These are phyloP conservation scores for Ceratina japonica DNA, from an alignment of 1,140 invertebrate species.

Conservation along the genomic window DNA sequence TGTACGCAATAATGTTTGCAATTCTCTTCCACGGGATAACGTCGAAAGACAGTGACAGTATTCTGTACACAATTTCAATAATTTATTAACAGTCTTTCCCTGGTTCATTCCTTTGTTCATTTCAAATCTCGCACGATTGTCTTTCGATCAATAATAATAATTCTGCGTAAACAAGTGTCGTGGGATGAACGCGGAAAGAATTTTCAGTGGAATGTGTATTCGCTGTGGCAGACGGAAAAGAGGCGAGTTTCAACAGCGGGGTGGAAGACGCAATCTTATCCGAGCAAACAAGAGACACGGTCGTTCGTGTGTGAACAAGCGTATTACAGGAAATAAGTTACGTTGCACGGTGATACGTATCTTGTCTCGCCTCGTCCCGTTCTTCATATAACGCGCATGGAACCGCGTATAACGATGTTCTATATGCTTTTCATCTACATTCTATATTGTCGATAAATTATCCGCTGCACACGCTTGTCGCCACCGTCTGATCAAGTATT, in stretches of 20 bases:
- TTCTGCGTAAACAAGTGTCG: background rate
- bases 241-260: background rate
- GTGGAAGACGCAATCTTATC: conserved; percentile 24
- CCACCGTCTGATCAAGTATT: conserved; percentile 57
- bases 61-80: too few species aligned
- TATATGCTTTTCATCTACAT: conserved; percentile 50
- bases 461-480: conserved; percentile 24
- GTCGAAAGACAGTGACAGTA: too few species aligned
- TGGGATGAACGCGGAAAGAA: background rate
- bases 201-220: background rate
- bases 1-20: background rate
- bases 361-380: background rate
- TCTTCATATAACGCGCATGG: background rate
- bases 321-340: conserved; percentile 16
- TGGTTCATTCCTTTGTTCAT: too few species aligned
- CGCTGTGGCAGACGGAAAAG: background rate
- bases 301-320: conserved; percentile 5
- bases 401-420: conserved; percentile 4
- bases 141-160: background rate
- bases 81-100: too few species aligned
- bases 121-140: too few species aligned
- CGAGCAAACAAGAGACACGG: conserved; percentile 31
- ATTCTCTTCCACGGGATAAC: too few species aligned
- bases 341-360: conserved; percentile 2
- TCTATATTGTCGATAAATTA: conserved; percentile 57